Evolutionary conservation across 2,797 vertebrate genomes (phyloP), one percentile per base, ranked within the genome.

Genomic region (Mus caroli): DNA sequence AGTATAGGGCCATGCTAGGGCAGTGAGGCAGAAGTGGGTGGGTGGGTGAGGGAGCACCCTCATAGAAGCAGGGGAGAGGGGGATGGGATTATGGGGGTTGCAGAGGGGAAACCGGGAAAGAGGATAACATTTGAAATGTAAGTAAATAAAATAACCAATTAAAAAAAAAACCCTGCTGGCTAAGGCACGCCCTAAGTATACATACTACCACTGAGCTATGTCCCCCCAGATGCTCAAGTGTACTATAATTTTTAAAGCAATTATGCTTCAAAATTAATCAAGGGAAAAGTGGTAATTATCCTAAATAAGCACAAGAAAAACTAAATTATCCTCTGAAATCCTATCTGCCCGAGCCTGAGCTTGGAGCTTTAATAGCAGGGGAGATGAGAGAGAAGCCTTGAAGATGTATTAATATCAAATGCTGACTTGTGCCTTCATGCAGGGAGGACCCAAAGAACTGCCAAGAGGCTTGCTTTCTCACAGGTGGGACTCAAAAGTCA

Each of bases 251-350:
- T 84, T 84, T 64, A 84, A 60, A 82, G n/a, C 56, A 37, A n/a
- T 82, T 60, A 28, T 43, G 56, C n/a, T 82, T 82, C 24, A 60
- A 43, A 60, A 60, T 17, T 82, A 40, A 82, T 60, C n/a, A 28
- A 82, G 56, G 40, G 56, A 0, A 60, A 60, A 82, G 26, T 40
- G 14, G n/a, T 5, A 80, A 69, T 40, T 92, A 43, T 20, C 43
- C 75, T 89, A 92, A 91, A 84, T 52, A 86, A 89, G n/a, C 56
- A 92, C 28, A 58, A 77, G 13, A 80, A 80, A 91, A 43, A 67
- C 11, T 60, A 86, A 73, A 43, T 0, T 3, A 85, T 37, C 19
- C 6, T 90, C 56, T 91, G 73, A 67, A 64, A 85, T 85, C 9
- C 64, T 34, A 60, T 94, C 64, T 76, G 64, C 31, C 62, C 24